phyloP scores from a whole-genome alignment of 2,888 invertebrate species.

The Colletes collaris region DNA sequence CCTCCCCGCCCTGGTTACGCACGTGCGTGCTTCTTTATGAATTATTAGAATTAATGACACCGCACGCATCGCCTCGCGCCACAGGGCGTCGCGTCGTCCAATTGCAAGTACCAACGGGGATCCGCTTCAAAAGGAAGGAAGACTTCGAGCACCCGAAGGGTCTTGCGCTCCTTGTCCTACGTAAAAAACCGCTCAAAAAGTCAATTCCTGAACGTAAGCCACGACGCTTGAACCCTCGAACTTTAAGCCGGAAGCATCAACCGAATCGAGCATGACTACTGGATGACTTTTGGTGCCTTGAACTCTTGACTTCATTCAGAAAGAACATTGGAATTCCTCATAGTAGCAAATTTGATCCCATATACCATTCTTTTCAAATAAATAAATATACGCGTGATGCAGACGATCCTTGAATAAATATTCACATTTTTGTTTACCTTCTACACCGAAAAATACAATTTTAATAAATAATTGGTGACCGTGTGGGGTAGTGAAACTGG shows the following conservation, averaged over 20 bases:
- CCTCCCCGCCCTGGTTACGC: conserved; percentile 71
- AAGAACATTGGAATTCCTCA: too few species aligned
- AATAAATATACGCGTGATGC: too few species aligned
- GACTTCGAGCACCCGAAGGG: conserved; percentile 15
- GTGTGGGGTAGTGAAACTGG: too few species aligned
- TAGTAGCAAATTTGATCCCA: too few species aligned
- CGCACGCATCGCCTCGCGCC: conserved; percentile 75
- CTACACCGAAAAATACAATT: too few species aligned
- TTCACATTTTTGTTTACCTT: too few species aligned
- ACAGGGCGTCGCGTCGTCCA: conserved; percentile 71
- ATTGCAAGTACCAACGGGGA: conserved; percentile 64
- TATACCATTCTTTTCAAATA: too few species aligned
- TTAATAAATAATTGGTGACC: too few species aligned
- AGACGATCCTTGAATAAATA: too few species aligned
- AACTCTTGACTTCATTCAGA: too few species aligned
- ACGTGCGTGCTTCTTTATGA: conserved; percentile 81
- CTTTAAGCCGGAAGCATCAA: background rate
- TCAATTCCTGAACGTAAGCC: background rate
- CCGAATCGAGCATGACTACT: background rate
- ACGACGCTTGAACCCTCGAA: background rate
- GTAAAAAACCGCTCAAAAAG: conserved; percentile 2
- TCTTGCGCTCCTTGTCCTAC: conserved; percentile 19
- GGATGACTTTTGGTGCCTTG: too few species aligned
- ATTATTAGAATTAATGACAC: conserved; percentile 82
- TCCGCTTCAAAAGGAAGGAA: conserved; percentile 37